phyloP scores from a whole-genome alignment of 2,888 invertebrate genomes.

The Dasypogon diadema region DNA sequence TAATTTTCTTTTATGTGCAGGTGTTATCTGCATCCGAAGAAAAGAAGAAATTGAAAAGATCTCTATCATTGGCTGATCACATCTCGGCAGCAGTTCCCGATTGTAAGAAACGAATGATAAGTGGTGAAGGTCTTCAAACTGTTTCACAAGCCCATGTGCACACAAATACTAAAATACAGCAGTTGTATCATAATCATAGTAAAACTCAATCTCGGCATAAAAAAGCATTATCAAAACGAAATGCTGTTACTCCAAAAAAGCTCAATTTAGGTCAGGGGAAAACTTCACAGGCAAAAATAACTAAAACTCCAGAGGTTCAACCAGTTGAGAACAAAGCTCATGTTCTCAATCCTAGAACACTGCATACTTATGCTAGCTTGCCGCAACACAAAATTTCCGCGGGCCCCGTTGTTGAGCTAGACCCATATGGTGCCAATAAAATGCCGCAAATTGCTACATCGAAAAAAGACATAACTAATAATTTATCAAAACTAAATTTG shows the following conservation, averaged over 20 bases:
- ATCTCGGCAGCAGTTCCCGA: neutral
- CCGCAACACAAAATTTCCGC: slow-evolving; percentile 48
- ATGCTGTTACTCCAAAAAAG: slow-evolving; percentile 58
- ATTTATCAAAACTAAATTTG: slow-evolving; percentile 61
- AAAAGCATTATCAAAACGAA: slow-evolving; percentile 54
- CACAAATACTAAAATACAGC: slow-evolving; percentile 60
- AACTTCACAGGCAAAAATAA: slow-evolving; percentile 7
- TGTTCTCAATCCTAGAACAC: slow-evolving; percentile 47
- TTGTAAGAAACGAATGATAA: slow-evolving; percentile 51
- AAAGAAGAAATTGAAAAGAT: slow-evolving; percentile 53
- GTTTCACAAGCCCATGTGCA: slow-evolving; percentile 51
- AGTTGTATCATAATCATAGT: slow-evolving; percentile 61
- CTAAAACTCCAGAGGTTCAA: slow-evolving; percentile 48
- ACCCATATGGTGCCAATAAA: slow-evolving; percentile 15
- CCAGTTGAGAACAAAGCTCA: slow-evolving; percentile 37
- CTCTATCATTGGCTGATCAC: slow-evolving; percentile 34
- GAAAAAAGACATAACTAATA: slow-evolving; percentile 63
- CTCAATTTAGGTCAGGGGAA: slow-evolving; percentile 42
- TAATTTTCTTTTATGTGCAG: too few relatives aligned
- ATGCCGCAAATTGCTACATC: slow-evolving; percentile 57
- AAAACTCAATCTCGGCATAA: slow-evolving; percentile 58
- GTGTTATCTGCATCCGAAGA: slow-evolving; percentile 16
- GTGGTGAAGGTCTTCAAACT: slow-evolving; percentile 22
- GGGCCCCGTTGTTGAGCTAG: neutral
- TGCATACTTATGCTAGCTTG: slow-evolving; percentile 56